Conservation (phyloP, 2,888 invertebrate species). For the Nebria brevicollis region DNA sequence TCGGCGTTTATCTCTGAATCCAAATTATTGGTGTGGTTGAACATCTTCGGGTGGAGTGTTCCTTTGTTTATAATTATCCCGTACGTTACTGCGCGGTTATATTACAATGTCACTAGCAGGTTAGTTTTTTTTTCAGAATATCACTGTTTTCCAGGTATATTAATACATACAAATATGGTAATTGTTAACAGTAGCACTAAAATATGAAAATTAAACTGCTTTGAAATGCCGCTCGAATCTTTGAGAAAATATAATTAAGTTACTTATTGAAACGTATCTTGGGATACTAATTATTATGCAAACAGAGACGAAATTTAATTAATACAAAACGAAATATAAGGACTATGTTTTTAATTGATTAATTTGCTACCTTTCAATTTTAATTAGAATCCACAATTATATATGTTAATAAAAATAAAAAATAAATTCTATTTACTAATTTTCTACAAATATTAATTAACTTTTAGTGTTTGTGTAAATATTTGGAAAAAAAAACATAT, state of each 20-base stretch:
- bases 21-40: constrained; percentile 83
- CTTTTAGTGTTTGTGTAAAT: neutral
- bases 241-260: neutral
- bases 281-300: neutral
- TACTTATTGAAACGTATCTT: neutral
- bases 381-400: neutral
- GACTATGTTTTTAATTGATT: neutral
- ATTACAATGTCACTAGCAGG: constrained; percentile 66
- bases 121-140: constrained; percentile 61
- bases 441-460: neutral
- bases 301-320: neutral
- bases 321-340: neutral
- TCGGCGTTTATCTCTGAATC: constrained; percentile 91
- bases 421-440: neutral
- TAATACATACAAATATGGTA: too few relatives aligned
- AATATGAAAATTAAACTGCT: neutral
- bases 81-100: constrained; percentile 74
- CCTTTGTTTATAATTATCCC: constrained; percentile 75
- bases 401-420: neutral
- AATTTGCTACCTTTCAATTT: neutral
- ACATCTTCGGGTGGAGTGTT: constrained; percentile 85
- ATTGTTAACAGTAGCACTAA: too few relatives aligned
- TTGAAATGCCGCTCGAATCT: neutral
- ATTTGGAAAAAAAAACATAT: too few relatives aligned
- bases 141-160: neutral